Evolutionary conservation across 2,797 vertebrate species (phyloP).

Genomic region (Chloroceryle inda): DNA sequence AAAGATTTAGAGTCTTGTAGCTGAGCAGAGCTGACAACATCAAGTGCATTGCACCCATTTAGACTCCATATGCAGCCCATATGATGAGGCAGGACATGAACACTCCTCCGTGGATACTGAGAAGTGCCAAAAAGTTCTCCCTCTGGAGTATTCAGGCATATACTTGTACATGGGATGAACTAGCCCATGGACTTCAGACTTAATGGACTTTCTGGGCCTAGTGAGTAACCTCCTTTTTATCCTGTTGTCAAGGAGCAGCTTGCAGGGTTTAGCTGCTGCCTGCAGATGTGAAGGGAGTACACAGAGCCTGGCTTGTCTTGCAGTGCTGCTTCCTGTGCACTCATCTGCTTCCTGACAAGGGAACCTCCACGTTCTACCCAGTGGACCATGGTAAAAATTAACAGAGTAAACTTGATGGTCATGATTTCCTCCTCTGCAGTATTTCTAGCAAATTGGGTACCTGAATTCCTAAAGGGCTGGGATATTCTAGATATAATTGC

Average conservation of each 20-base stretch:
- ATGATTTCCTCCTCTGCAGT: not conserved
- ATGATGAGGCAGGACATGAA: not conserved
- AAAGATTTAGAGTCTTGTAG: not conserved
- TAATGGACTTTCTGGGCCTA: not conserved
- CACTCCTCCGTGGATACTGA: not conserved
- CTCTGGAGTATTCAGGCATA: not conserved
- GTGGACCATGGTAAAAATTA: not conserved
- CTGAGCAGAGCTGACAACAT: not conserved
- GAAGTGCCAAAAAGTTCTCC: not conserved
- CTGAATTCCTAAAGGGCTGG: conserved; percentile 12
- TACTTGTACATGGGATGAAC: not conserved
- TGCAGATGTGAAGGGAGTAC: not conserved
- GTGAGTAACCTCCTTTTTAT: not conserved
- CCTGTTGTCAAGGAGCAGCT: not conserved
- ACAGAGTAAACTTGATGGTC: not conserved
- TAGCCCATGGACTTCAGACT: not conserved
- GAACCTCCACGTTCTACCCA: not conserved
- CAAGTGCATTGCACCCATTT: not conserved
- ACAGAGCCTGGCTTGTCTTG: not conserved
- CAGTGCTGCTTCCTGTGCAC: not conserved
- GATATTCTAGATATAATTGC: not conserved
- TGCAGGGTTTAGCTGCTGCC: not conserved
- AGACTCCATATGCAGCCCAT: not conserved
- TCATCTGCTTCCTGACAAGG: not conserved
- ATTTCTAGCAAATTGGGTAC: not conserved